Evolutionary conservation across 2,888 invertebrate genomes (phyloP), one percentile per base, ranked within the genome.

Genomic region (Camptogramma bilineatum): DNA sequence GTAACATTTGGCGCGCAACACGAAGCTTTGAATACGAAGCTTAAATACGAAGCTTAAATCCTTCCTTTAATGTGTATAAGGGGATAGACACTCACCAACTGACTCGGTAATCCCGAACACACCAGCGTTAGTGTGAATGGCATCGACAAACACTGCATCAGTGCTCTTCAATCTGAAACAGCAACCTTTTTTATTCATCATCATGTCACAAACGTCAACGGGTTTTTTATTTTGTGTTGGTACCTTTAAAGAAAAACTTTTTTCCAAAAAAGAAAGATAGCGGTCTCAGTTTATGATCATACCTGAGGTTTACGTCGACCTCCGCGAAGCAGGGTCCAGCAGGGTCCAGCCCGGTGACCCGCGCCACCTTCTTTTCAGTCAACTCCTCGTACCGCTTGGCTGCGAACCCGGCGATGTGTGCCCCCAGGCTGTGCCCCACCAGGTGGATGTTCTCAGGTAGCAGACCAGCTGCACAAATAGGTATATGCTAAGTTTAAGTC

Each of bases 311-410:
- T 0, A 72, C 64, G 0, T 81, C 78, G 0, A 90, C 73, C 24
- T 84, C 66, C 48, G 80, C 79, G 82, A 89, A 92, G 82, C 91
- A 91, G 0, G 92, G 92, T 0, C 92, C 92, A 0, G 92, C 92
- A 0, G 92, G 91, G 76, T 93, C 91, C 64, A 92, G 72, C 0
- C 84, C 85, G 1, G 87, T 75, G 61, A 91, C 82, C 52, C 90
- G 77, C 10, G 86, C 87, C 0, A 91, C 70, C 19, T 55, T 66
- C 1, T 1, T 1, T 0, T 88, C 87, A 0, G 90, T 90, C n/a
- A 79, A 63, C 0, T 70, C 16, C 0, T 52, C 17, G 74, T 87
- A 85, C 2, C 69, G 66, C 69, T 91, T 87, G 42, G 86, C 90
- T 0, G 91, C 69, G 73, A 87, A 90, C 0, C 86, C 83, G 28